phyloP scores from a whole-genome alignment of 2,888 invertebrate species.

The Temnothorax rugatulus region DNA sequence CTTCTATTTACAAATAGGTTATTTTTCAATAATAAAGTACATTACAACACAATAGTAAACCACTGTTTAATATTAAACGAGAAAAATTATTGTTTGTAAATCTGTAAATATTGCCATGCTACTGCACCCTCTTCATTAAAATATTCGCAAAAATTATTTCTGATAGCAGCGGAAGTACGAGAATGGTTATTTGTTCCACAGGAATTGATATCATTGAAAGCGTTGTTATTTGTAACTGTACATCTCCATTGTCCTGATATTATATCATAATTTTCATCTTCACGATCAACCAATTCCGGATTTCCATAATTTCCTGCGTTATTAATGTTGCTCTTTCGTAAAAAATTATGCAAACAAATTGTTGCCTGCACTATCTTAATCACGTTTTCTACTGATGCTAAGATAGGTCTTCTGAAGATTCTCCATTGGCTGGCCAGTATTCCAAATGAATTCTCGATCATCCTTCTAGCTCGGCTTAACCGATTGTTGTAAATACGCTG shows the following conservation, averaged over 20 bases:
- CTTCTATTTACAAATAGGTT: too few species aligned
- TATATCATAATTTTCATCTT: neutral
- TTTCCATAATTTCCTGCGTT: neutral
- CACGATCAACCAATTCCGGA: neutral
- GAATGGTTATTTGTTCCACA: neutral
- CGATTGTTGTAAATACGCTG: constrained; percentile 1
- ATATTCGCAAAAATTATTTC: neutral
- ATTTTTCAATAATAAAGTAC: too few species aligned
- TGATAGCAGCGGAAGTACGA: neutral
- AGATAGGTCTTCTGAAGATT: neutral
- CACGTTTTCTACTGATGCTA: neutral
- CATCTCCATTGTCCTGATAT: neutral
- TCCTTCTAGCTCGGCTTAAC: neutral
- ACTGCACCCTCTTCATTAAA: neutral
- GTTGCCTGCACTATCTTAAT: neutral
- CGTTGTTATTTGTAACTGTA: neutral
- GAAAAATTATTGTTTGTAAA: neutral
- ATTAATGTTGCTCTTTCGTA: neutral
- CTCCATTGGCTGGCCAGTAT: neutral
- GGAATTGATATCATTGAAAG: neutral
- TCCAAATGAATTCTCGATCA: neutral
- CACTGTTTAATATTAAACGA: too few species aligned
- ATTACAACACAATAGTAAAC: too few species aligned
- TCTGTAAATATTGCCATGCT: neutral
- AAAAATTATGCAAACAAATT: constrained; percentile 6